These are phyloP conservation scores for Polylopha cassiicola DNA, from an alignment of 2,888 invertebrate species.

Conservation along the genomic window DNA sequence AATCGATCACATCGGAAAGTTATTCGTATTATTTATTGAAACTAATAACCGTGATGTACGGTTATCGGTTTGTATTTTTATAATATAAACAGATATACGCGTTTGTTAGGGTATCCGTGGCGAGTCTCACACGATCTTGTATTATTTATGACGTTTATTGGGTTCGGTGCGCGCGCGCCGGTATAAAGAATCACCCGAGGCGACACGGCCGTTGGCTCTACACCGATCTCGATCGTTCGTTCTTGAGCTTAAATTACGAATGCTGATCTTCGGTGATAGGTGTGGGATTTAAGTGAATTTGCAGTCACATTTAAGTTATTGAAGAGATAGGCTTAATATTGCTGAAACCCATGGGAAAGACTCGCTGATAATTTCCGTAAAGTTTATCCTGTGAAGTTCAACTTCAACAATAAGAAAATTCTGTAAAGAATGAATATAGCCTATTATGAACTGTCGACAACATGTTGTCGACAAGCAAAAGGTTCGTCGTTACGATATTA, in stretches of 20 bases:
- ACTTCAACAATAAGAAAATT: no score
- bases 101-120: constrained; percentile 57
- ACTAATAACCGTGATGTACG: constrained; percentile 74
- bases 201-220: constrained; percentile 45
- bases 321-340: neutral
- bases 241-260: constrained; percentile 14
- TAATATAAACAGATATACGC: constrained; percentile 54
- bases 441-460: no score
- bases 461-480: no score
- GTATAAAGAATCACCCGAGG: constrained; percentile 68
- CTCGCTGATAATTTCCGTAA: no score
- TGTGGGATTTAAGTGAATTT: no score
- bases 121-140: constrained; percentile 62
- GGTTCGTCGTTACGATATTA: no score
- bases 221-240: constrained; percentile 31
- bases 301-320: no score
- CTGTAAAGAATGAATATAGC: no score
- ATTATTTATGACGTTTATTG: constrained; percentile 71
- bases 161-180: constrained; percentile 47
- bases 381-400: no score
- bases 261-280: constrained; percentile 12
- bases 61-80: constrained; percentile 60
- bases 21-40: constrained; percentile 69
- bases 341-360: no score
- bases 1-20: constrained; percentile 71